phyloP scores from a whole-genome alignment of 2,888 invertebrate genomes.

The Muschampia plurimacula region DNA sequence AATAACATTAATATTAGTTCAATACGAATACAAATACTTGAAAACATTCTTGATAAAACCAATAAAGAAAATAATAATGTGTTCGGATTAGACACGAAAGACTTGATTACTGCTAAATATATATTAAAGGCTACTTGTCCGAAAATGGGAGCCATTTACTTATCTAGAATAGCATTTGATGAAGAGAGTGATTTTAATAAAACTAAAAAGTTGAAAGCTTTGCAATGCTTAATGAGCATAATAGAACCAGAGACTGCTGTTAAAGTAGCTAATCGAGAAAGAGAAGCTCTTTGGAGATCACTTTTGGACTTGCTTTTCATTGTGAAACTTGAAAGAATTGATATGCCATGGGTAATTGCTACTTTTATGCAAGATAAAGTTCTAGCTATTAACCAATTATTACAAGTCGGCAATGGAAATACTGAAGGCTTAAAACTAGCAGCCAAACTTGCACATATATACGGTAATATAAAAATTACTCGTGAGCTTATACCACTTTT shows the following conservation, averaged over 20 bases:
- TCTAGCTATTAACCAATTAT: slow-evolving; percentile 70
- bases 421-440: slow-evolving; percentile 68
- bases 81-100: slow-evolving; percentile 62
- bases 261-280: slow-evolving; percentile 74
- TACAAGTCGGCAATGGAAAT: slow-evolving; percentile 66
- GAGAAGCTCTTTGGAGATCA: slow-evolving; percentile 73
- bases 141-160: slow-evolving; percentile 81
- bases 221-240: slow-evolving; percentile 80
- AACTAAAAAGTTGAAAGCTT: slow-evolving; percentile 76
- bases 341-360: slow-evolving; percentile 79
- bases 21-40: slow-evolving; percentile 78
- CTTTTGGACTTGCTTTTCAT: slow-evolving; percentile 73
- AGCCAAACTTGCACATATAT: slow-evolving; percentile 66
- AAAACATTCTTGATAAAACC: slow-evolving; percentile 72
- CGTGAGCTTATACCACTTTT: slow-evolving; percentile 65
- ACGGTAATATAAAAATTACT: slow-evolving; percentile 63
- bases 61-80: slow-evolving; percentile 57
- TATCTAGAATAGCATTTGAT: slow-evolving; percentile 79
- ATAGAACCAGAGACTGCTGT: slow-evolving; percentile 76
- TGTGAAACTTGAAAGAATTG: slow-evolving; percentile 73
- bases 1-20: slow-evolving; percentile 78
- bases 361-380: slow-evolving; percentile 75
- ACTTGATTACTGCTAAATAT: slow-evolving; percentile 78
- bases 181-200: slow-evolving; percentile 78
- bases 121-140: slow-evolving; percentile 81